phyloP scores from a whole-genome alignment of 2,888 invertebrate species.

The Agrypnus murinus region DNA sequence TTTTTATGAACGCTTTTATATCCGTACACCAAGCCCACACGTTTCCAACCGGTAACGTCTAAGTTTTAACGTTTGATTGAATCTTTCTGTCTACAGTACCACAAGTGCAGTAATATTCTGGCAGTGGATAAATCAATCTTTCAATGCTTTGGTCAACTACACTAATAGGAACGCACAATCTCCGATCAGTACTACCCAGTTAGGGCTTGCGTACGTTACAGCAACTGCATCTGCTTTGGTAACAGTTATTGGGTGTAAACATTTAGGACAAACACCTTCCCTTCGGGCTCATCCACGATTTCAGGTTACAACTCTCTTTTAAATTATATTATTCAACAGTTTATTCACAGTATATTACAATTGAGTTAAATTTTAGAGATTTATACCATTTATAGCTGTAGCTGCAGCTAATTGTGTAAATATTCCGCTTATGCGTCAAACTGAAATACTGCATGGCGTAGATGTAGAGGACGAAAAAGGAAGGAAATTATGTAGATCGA shows the following conservation, averaged over 20 bases:
- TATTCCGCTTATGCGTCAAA: constrained; percentile 94
- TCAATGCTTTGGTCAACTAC: constrained; percentile 96
- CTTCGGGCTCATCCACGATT: constrained; percentile 77
- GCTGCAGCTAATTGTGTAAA: constrained; percentile 95
- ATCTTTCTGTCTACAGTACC: constrained; percentile 74
- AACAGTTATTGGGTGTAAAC: constrained; percentile 91
- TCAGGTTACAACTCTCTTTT: constrained; percentile 70
- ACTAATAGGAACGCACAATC: constrained; percentile 94
- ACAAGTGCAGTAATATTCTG: constrained; percentile 91
- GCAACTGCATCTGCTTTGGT: constrained; percentile 92
- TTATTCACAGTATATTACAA: not conserved
- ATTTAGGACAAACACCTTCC: constrained; percentile 84
- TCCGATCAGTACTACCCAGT: constrained; percentile 83
- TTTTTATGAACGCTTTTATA: too few relatives aligned
- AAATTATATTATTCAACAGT: too few relatives aligned
- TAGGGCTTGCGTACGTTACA: constrained; percentile 89
- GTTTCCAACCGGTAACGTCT: too few relatives aligned
- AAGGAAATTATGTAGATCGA: constrained; percentile 73
- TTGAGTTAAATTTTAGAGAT: constrained; percentile 75
- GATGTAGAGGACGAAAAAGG: constrained; percentile 87
- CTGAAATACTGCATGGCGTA: constrained; percentile 84
- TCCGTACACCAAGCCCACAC: too few relatives aligned
- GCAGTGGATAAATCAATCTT: constrained; percentile 97
- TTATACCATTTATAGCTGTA: constrained; percentile 90
- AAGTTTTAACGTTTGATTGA: too few relatives aligned